Percentiles rank a stretch among this genome's conserved stretches.
Evolutionary conservation across 2,113 vertebrate species (phyloP).

Genomic region (Sylvilagus bachmani): DNA sequence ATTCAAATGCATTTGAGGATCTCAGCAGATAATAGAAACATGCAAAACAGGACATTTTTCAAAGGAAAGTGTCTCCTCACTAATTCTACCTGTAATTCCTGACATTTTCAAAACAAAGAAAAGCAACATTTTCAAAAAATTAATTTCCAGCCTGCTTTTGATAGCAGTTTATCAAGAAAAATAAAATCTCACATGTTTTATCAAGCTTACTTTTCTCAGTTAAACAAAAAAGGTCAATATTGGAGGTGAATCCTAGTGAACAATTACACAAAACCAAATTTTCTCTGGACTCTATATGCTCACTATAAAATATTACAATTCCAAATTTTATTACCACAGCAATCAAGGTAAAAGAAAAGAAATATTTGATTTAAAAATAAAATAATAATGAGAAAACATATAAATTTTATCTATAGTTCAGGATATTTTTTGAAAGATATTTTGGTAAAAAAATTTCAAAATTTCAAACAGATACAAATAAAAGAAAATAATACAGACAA

Average conservation of each 20-base stretch:
- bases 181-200: conserved; percentile 11
- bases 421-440: neutral
- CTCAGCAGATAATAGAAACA: conserved; percentile 1
- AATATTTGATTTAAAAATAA: conserved; percentile 50
- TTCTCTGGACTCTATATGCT: neutral
- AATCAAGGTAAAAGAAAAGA: conserved; percentile 27
- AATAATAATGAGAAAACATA: conserved; percentile 35
- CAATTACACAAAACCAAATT: conserved; percentile 28
- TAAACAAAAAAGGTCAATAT: conserved; percentile 12
- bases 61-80: conserved; percentile 8
- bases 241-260: neutral
- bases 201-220: conserved; percentile 16
- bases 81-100: neutral
- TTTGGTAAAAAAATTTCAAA: conserved; percentile 57
- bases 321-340: conserved; percentile 4
- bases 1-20: neutral
- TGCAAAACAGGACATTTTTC: neutral
- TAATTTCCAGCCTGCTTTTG: neutral
- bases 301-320: conserved; percentile 52
- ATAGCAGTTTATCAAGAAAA: conserved; percentile 53
- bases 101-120: conserved; percentile 54
- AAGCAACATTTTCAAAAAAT: conserved; percentile 16
- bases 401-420: neutral
- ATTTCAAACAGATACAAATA: conserved; percentile 16
- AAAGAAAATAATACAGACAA: conserved; percentile 18